Base-by-base conservation (phyloP, 2,113 vertebrate genomes). In the Eudyptes chrysolophus region DNA sequence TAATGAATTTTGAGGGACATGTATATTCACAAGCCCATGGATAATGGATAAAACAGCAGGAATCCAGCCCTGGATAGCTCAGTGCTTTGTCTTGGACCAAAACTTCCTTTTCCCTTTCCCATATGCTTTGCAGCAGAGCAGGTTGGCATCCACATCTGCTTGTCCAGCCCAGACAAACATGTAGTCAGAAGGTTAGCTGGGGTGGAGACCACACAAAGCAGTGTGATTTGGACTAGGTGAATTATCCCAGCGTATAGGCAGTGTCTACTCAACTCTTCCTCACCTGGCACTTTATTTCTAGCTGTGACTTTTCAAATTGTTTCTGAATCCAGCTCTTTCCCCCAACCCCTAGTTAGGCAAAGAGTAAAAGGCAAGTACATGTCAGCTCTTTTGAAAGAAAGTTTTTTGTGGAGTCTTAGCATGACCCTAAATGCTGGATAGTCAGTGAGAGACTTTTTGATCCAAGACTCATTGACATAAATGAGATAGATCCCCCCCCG, bases 71-170 rank as follows among this genome's bases (percentile, higher is more conserved):
- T 91, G 89, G 65, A 49, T 60, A 91, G 52, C n/a, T 24, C n/a
- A 87, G n/a, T 71, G 69, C 76, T 95, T 96, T 87, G 61, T 71
- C 65, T 95, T 95, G 86, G 77, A 72, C 78, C 6, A 48, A 55
- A 91, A 20, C 52, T 94, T 95, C 77, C 66, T 79, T 92, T 95
- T 92, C 34, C 61, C 55, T 89, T 94, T 91, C 76, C 65, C 3
- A 0, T 77, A 32, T 44, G 51, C 60, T 91, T 81, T 92, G 77
- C 66, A 94, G 68, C 49, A 91, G 84, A 49, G 49, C 88, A 94
- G 74, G 58, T 3, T 96, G 92, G 88, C 83, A 94, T 18, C 42
- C 14, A 3, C 51, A 15, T 44, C 66, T 75, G 62, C 62, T 77
- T 54, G 58, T 72, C 34, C 58, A 76, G 52, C 92, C 94, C 68